These are phyloP conservation scores for Pseudochaenichthys georgianus DNA, from an alignment of 2,797 vertebrate species.

Conservation along the genomic window DNA sequence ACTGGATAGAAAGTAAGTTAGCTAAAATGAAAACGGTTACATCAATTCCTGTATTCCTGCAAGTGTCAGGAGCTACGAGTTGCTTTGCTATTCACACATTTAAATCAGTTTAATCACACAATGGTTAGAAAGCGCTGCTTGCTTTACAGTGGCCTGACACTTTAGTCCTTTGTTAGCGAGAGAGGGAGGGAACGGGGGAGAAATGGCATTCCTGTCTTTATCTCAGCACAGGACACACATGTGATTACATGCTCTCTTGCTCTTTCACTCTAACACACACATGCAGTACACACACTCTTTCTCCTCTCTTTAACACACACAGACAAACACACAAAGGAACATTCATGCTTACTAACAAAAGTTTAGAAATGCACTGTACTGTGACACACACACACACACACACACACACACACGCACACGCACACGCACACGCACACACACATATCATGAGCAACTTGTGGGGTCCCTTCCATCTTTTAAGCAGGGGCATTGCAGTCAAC, in stretches of 20 bases:
- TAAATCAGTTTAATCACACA: neutral
- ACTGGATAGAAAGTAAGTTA: neutral
- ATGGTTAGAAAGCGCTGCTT: conserved; percentile 2
- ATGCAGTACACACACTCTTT: neutral
- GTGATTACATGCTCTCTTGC: conserved; percentile 67
- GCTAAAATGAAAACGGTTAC: neutral
- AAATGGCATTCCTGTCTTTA: conserved; percentile 70
- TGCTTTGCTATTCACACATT: neutral
- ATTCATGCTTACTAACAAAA: conserved; percentile 15
- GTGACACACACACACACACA: too few relatives aligned
- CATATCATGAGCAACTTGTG: conserved; percentile 2
- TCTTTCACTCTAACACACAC: conserved; percentile 13
- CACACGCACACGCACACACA: neutral
- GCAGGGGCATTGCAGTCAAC: conserved; percentile 18
- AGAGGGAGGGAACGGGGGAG: conserved; percentile 23
- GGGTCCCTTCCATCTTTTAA: neutral
- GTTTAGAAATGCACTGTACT: too few relatives aligned
- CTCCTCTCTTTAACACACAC: conserved; percentile 13
- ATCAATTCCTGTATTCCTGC: neutral
- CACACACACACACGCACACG: neutral
- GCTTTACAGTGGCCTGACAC: conserved; percentile 39
- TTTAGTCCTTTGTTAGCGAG: conserved; percentile 43
- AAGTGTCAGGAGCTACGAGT: conserved; percentile 4
- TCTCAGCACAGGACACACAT: conserved; percentile 69
- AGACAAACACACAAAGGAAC: conserved; percentile 29